Percentiles rank a stretch among this genome's conserved stretches.
phyloP scores from a whole-genome alignment of 2,797 vertebrate genomes.

The Enteromius trimaculatus region DNA sequence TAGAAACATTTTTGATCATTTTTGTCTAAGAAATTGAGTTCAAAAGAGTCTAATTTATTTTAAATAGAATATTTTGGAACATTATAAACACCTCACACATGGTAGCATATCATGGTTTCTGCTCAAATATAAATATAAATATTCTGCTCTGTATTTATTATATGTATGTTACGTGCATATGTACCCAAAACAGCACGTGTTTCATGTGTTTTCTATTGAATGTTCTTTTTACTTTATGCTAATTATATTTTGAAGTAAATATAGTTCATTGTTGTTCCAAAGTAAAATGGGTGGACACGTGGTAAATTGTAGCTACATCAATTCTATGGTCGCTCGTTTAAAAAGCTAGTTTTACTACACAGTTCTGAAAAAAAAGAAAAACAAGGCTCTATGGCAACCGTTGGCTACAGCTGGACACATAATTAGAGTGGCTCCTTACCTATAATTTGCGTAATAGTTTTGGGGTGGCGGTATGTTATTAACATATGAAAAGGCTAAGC shows the following conservation, averaged over 20 bases:
- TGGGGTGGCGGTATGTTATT: slow-evolving; percentile 81
- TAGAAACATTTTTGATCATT: not conserved
- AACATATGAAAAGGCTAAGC: slow-evolving; percentile 85
- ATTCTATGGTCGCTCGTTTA: slow-evolving; percentile 64
- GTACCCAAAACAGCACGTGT: not conserved
- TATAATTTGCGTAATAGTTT: slow-evolving; percentile 86
- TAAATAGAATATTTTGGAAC: not conserved
- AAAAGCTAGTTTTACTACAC: slow-evolving; percentile 65
- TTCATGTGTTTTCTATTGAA: not conserved
- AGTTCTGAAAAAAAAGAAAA: slow-evolving; percentile 46
- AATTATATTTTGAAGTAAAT: slow-evolving; percentile 36
- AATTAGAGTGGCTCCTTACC: slow-evolving; percentile 81
- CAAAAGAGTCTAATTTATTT: not conserved
- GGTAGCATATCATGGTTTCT: not conserved
- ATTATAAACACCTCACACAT: not conserved
- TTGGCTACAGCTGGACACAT: slow-evolving; percentile 78
- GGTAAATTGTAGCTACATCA: slow-evolving; percentile 65
- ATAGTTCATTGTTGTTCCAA: slow-evolving; percentile 52
- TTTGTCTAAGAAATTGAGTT: not conserved
- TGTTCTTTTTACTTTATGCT: not conserved
- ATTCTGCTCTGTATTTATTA: not conserved
- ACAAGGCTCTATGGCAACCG: slow-evolving; percentile 71
- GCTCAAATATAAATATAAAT: not conserved
- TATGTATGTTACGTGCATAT: not conserved
- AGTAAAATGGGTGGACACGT: slow-evolving; percentile 62